Percentiles rank a stretch among this genome's conserved stretches.
Conservation (phyloP, 2,888 invertebrate genomes). For the Timandra comae region DNA sequence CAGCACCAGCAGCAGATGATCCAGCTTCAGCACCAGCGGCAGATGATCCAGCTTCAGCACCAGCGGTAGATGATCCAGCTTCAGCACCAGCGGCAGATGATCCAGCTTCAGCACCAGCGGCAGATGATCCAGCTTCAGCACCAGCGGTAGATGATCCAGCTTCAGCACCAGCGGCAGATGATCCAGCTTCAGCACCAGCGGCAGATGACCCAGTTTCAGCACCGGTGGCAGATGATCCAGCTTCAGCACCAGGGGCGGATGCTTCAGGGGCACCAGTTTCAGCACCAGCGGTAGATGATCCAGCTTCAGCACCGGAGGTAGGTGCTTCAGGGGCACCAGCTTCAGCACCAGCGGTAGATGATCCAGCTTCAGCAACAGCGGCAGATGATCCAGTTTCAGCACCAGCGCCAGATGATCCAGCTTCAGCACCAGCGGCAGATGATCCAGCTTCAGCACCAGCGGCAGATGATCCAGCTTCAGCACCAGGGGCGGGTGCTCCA, state of each 20-base stretch:
- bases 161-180: constrained; percentile 1
- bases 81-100: constrained; percentile 1
- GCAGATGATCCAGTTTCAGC: not conserved
- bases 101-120: constrained; percentile 1
- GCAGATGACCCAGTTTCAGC: not conserved
- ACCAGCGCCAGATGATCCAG: not conserved
- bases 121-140: not conserved
- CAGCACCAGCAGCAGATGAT: constrained; percentile 1
- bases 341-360: constrained; percentile 2
- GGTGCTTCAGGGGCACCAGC: not conserved
- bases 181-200: constrained; percentile 4
- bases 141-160: not conserved
- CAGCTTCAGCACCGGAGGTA: not conserved
- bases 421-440: constrained; percentile 5
- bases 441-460: too few relatives aligned
- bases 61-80: not conserved
- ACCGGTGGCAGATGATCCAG: not conserved
- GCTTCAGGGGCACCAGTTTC: constrained; percentile 1
- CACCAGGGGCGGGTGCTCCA: not conserved
- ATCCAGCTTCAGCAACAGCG: constrained; percentile 6
- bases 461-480: not conserved
- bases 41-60: not conserved
- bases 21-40: constrained; percentile 1
- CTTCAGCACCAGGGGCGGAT: not conserved
- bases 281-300: constrained; percentile 2